Evolutionary conservation across 1,140 invertebrate genomes (phyloP).

Genomic region (Amyelois transitella): DNA sequence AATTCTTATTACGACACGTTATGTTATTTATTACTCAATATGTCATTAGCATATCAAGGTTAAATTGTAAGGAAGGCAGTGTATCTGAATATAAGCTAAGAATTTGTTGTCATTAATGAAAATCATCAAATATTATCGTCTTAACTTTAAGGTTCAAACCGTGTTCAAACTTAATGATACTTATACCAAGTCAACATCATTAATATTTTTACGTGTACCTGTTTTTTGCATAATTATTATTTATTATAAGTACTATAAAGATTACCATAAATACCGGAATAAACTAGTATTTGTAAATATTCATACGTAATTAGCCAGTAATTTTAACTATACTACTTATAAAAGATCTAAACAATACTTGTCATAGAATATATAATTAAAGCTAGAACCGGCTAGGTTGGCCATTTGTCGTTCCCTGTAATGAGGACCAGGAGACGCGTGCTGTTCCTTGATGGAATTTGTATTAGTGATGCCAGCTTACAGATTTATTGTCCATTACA

Average conservation of each 20-base stretch:
- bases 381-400: neutral
- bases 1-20: neutral
- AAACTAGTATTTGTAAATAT: no score
- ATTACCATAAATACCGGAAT: no score
- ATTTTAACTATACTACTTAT: neutral
- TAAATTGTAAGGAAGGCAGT: neutral
- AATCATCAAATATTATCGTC: no score
- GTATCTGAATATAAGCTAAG: no score
- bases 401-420: neutral
- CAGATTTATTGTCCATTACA: neutral
- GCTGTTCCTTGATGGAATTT: neutral
- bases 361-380: neutral
- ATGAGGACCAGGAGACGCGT: neutral
- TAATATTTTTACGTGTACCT: no score
- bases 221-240: no score
- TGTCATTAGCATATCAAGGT: neutral
- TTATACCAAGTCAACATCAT: no score
- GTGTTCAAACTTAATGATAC: no score
- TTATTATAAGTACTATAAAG: no score
- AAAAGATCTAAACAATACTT: neutral
- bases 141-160: no score
- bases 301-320: neutral
- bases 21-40: neutral
- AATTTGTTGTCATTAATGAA: no score
- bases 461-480: conserved; percentile 29